These are phyloP conservation scores for Cotesia congregata DNA, from an alignment of 2,888 invertebrate species.

Conservation along the genomic window DNA sequence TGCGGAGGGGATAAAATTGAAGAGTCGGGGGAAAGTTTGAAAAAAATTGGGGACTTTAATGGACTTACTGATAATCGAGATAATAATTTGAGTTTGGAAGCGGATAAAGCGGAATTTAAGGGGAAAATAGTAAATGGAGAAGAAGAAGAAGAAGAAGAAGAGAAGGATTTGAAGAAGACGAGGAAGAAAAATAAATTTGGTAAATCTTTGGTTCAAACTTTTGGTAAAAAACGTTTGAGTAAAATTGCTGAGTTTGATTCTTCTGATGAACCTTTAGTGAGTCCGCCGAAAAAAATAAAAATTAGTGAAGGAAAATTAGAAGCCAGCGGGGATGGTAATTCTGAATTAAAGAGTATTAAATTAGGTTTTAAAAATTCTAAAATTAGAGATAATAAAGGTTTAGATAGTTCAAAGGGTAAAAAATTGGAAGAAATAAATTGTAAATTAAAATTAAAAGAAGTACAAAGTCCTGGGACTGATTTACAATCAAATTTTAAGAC, in stretches of 20 bases:
- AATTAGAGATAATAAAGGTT: not conserved
- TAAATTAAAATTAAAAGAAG: not conserved
- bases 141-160: no score
- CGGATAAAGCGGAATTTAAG: no score
- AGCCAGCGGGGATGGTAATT: not conserved
- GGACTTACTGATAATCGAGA: no score
- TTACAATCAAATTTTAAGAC: not conserved
- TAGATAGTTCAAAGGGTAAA: not conserved
- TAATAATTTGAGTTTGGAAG: no score
- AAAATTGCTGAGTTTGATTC: not conserved
- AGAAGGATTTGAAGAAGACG: no score
- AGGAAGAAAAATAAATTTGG: no score
- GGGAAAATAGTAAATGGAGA: no score
- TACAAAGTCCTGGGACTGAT: not conserved
- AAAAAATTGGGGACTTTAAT: no score
- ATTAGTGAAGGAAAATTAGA: slow-evolving; percentile 8
- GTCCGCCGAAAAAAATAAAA: not conserved
- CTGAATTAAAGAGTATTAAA: not conserved
- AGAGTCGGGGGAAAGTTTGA: no score
- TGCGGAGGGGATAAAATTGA: no score
- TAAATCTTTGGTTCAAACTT: not conserved
- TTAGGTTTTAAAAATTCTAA: not conserved
- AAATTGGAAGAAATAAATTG: not conserved
- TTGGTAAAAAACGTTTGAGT: not conserved
- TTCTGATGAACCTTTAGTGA: not conserved